Conservation (phyloP, 2,797 vertebrate species). For the Garrulus glandarius region DNA sequence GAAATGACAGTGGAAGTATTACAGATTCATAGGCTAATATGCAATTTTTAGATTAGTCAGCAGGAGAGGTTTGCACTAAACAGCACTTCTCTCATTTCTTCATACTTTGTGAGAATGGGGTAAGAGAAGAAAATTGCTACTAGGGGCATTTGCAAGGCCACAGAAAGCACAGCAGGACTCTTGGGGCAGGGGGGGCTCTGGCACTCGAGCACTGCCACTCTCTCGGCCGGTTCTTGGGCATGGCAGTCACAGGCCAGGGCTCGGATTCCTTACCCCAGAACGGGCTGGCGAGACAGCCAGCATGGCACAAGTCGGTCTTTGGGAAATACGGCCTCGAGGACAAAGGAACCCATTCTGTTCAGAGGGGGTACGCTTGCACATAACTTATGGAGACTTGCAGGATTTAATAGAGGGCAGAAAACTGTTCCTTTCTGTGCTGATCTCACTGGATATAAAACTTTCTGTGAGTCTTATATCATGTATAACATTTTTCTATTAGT, state of each 20-base stretch:
- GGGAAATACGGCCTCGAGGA: not conserved
- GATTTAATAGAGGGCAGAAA: constrained; percentile 33
- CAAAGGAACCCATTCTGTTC: not conserved
- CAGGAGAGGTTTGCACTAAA: not conserved
- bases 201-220: rapidly evolving
- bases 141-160: not conserved
- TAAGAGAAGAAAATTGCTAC: not conserved
- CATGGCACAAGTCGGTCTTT: not conserved
- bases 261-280: not conserved
- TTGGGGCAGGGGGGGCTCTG: not conserved
- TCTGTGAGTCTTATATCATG: not conserved
- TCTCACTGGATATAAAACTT: constrained; percentile 18
- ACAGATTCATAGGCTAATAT: not conserved
- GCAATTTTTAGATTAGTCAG: not conserved
- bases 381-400: constrained; percentile 6
- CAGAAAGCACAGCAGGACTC: not conserved
- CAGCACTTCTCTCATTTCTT: not conserved
- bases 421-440: not conserved
- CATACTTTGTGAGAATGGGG: not conserved
- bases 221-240: rapidly evolving
- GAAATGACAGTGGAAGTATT: not conserved
- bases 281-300: not conserved
- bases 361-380: not conserved
- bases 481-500: not conserved
- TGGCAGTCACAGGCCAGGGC: rapidly evolving